Conservation (phyloP, 2,113 vertebrate species). For the Oncorhynchus mykiss region DNA sequence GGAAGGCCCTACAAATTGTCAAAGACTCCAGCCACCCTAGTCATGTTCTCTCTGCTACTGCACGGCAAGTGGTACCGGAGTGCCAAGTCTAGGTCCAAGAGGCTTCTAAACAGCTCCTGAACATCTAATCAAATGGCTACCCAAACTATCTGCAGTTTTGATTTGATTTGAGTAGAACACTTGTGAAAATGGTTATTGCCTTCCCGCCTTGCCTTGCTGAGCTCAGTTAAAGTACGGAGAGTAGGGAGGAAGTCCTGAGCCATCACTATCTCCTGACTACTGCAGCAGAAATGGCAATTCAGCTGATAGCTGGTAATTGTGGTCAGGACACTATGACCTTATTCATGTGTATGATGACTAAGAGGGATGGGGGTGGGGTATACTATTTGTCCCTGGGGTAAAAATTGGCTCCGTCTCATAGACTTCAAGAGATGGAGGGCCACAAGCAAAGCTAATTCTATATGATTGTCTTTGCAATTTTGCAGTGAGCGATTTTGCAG, state of each 20-base stretch:
- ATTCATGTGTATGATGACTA: constrained; percentile 53
- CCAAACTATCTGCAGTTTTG: too few species aligned
- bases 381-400: constrained; percentile 47
- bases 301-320: constrained; percentile 66
- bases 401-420: constrained; percentile 31
- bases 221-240: constrained; percentile 45
- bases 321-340: constrained; percentile 70
- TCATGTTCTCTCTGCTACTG: too few species aligned
- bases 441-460: constrained; percentile 9
- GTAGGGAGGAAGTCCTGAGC: constrained; percentile 60
- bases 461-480: not conserved
- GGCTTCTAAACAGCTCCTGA: too few species aligned
- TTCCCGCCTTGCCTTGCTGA: constrained; percentile 43
- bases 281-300: constrained; percentile 63
- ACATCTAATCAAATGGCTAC: too few species aligned
- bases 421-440: constrained; percentile 32
- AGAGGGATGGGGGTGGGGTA: constrained; percentile 54
- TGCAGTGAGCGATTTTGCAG: too few species aligned
- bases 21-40: too few species aligned
- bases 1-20: too few species aligned
- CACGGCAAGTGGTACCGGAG: too few species aligned
- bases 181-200: constrained; percentile 42
- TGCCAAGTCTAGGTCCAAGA: too few species aligned
- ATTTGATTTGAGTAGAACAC: constrained; percentile 9
- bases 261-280: constrained; percentile 60